A percentile compares a stretch with the other conserved stretches of the same genome.
Conservation (phyloP, 2,113 vertebrate species). For the Circaetus gallicus region DNA sequence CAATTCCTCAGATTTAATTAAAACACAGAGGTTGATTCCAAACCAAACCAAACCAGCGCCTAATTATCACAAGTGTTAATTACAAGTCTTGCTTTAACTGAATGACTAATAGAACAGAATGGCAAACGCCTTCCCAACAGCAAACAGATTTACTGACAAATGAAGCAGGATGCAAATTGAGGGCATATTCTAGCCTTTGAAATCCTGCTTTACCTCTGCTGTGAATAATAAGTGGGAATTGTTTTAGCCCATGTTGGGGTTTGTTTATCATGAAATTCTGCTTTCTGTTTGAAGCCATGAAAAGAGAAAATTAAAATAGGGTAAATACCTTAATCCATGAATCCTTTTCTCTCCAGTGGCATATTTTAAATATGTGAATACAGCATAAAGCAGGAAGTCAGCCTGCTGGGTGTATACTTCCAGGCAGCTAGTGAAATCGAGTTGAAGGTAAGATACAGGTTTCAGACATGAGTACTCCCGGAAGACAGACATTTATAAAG, state of each 20-base stretch:
- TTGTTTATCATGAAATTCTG: conserved; percentile 44
- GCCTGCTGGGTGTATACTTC: background rate
- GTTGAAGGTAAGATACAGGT: background rate
- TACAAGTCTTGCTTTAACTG: conserved; percentile 62
- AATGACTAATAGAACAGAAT: conserved; percentile 69
- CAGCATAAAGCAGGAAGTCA: background rate
- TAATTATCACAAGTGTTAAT: conserved; percentile 72
- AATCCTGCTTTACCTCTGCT: conserved; percentile 49
- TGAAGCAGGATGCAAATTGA: conserved; percentile 66
- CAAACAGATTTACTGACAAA: conserved; percentile 68
- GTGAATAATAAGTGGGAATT: conserved; percentile 66
- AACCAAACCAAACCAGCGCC: conserved; percentile 50
- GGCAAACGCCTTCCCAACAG: conserved; percentile 56
- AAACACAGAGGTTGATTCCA: conserved; percentile 68
- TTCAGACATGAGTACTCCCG: background rate
- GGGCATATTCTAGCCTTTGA: conserved; percentile 63
- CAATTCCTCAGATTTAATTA: conserved; percentile 68
- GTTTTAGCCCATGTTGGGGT: conserved; percentile 13
- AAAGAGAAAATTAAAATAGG: background rate
- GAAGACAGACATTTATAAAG: background rate
- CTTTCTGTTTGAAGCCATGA: background rate
- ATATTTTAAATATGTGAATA: background rate
- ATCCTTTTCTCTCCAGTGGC: background rate
- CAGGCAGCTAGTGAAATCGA: background rate
- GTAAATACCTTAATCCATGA: background rate